Evolutionary conservation across 2,888 invertebrate species (phyloP).

Genomic region (Catocala sponsa): DNA sequence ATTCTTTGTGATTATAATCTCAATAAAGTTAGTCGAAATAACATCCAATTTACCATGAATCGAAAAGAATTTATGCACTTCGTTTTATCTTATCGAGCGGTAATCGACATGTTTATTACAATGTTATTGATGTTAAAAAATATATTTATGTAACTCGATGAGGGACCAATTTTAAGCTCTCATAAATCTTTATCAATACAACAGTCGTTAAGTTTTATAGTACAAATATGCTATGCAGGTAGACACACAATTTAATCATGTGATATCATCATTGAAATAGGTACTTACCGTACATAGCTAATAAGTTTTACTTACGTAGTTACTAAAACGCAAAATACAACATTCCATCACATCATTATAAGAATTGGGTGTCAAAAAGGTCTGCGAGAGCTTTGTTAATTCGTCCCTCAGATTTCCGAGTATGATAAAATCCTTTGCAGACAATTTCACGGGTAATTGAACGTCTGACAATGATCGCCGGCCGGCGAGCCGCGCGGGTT

Average conservation of each 20-base stretch:
- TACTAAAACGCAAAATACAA: background rate
- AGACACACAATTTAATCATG: slow-evolving; percentile 3
- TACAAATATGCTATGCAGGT: background rate
- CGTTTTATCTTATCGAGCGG: slow-evolving; percentile 14
- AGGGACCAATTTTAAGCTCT: slow-evolving; percentile 10
- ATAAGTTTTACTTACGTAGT: too few species aligned
- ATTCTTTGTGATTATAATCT: slow-evolving; percentile 7
- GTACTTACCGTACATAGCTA: too few species aligned
- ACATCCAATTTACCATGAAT: slow-evolving; percentile 9
- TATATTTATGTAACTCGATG: slow-evolving; percentile 1
- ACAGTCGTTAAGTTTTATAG: background rate
- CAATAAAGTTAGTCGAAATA: background rate
- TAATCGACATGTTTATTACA: slow-evolving; percentile 18
- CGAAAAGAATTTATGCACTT: slow-evolving; percentile 10
- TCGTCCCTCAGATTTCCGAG: slow-evolving; percentile 47
- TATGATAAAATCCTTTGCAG: slow-evolving; percentile 65
- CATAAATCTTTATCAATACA: slow-evolving; percentile 12
- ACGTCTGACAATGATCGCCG: slow-evolving; percentile 70
- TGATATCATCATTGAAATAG: too few species aligned
- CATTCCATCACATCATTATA: background rate
- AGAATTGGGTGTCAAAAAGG: slow-evolving; percentile 35
- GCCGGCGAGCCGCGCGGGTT: slow-evolving; percentile 43
- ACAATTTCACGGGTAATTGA: slow-evolving; percentile 83
- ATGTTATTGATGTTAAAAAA: slow-evolving; percentile 20
- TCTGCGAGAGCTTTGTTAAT: slow-evolving; percentile 45